phyloP scores from a whole-genome alignment of 2,888 invertebrate species.

The Nysson spinosus region DNA sequence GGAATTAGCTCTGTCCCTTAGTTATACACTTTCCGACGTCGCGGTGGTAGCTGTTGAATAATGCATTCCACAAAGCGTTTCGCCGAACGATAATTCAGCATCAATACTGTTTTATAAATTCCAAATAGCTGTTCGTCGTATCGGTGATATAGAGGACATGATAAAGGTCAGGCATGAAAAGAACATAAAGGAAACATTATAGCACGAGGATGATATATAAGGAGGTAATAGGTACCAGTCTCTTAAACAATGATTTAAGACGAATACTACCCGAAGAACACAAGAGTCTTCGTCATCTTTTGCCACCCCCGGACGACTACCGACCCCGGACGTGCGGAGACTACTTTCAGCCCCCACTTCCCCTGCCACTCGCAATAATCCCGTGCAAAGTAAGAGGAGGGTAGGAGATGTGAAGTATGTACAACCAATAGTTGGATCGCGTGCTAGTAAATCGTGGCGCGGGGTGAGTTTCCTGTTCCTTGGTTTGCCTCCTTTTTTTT shows the following conservation, averaged over 20 bases:
- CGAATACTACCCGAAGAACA: constrained; percentile 19
- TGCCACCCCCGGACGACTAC: constrained; percentile 22
- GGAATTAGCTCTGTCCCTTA: too few species aligned
- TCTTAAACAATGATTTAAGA: constrained; percentile 60
- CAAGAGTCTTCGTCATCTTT: constrained; percentile 30
- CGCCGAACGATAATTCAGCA: constrained; percentile 29
- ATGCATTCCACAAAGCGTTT: too few species aligned
- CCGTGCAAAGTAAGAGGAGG: constrained; percentile 25
- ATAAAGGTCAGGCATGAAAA: constrained; percentile 15
- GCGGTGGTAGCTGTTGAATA: too few species aligned
- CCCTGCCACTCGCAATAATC: constrained; percentile 15
- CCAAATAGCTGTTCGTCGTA: not conserved
- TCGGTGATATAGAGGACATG: constrained; percentile 15
- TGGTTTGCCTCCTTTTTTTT: constrained; percentile 18
- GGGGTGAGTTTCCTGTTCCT: constrained; percentile 43
- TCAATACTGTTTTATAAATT: constrained; percentile 16
- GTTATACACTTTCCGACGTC: too few species aligned
- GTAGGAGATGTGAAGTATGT: constrained; percentile 22
- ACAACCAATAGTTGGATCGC: constrained; percentile 57
- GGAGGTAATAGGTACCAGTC: constrained; percentile 52
- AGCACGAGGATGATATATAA: constrained; percentile 29
- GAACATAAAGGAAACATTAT: constrained; percentile 24
- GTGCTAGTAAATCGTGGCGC: constrained; percentile 61
- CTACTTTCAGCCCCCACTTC: constrained; percentile 4
- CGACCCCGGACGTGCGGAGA: constrained; percentile 42